These are phyloP conservation scores for Drosophila pseudoananassae DNA, from an alignment of 1,140 invertebrate species.

Conservation along the genomic window DNA sequence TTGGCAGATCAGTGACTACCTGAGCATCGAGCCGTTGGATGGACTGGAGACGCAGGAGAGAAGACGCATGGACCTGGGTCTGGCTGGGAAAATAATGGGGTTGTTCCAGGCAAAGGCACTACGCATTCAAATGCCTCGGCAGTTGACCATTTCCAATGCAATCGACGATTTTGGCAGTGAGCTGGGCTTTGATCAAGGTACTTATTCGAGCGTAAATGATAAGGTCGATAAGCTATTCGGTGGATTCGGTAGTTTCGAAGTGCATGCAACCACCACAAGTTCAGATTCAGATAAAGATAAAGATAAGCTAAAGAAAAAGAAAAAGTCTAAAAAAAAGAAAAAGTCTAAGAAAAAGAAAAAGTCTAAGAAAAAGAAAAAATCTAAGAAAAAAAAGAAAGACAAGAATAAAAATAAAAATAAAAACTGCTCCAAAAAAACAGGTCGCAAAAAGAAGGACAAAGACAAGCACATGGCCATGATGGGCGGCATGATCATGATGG, in stretches of 20 bases:
- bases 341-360: constrained; percentile 47
- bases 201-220: constrained; percentile 75
- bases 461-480: constrained; percentile 86
- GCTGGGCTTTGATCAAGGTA: constrained; percentile 74
- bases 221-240: constrained; percentile 69
- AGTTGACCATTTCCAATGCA: constrained; percentile 66
- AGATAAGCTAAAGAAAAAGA: constrained; percentile 33
- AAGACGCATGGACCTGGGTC: constrained; percentile 12
- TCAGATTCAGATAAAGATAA: constrained; percentile 33
- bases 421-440: constrained; percentile 77
- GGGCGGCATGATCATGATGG: constrained; percentile 87
- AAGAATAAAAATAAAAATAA: constrained; percentile 69
- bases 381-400: constrained; percentile 47
- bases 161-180: constrained; percentile 66
- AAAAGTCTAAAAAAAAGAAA: constrained; percentile 29
- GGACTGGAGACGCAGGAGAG: constrained; percentile 59
- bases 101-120: constrained; percentile 64
- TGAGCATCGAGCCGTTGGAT: constrained; percentile 84
- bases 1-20: constrained; percentile 85
- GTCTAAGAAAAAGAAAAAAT: constrained; percentile 49
- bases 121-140: constrained; percentile 54
- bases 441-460: constrained; percentile 84
- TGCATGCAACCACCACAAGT: constrained; percentile 40
- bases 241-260: constrained; percentile 62
- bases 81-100: constrained; percentile 52